Conservation (phyloP, 2,888 invertebrate genomes). For the Polyommatus icarus region DNA sequence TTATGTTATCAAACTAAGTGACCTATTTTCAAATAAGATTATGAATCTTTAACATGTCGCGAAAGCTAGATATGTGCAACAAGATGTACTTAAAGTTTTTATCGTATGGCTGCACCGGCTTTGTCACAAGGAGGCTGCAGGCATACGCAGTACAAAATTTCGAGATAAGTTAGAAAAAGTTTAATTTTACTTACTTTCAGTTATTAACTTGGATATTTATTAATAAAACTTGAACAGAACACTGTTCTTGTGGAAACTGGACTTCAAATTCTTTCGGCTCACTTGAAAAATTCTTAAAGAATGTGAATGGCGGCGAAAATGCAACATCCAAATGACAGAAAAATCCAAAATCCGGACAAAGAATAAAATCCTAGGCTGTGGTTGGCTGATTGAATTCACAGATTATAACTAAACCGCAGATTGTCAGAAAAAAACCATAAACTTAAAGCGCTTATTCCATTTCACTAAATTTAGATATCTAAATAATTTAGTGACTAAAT, state of each 20-base stretch:
- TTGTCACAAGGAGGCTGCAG: constrained; percentile 11
- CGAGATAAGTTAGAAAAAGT: not conserved
- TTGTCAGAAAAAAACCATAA: not conserved
- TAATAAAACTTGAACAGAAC: not conserved
- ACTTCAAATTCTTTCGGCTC: not conserved
- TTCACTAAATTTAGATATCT: no score
- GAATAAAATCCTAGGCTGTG: not conserved
- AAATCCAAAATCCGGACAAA: not conserved
- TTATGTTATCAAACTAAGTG: not conserved
- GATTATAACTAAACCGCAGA: not conserved
- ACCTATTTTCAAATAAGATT: not conserved
- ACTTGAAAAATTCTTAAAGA: not conserved
- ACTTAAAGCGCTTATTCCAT: no score
- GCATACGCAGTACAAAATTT: not conserved
- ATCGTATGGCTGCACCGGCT: constrained; percentile 25
- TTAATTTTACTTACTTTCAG: not conserved
- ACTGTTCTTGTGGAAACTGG: not conserved
- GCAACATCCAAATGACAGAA: constrained; percentile 17
- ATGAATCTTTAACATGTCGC: not conserved
- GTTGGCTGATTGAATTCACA: constrained; percentile 9
- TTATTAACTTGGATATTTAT: not conserved
- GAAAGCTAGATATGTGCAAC: not conserved
- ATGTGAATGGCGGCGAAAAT: constrained; percentile 23
- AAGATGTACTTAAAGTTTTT: not conserved
- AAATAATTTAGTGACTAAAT: no score